phyloP scores from a whole-genome alignment of 2,888 invertebrate species.

The Phyto melanocephala region DNA sequence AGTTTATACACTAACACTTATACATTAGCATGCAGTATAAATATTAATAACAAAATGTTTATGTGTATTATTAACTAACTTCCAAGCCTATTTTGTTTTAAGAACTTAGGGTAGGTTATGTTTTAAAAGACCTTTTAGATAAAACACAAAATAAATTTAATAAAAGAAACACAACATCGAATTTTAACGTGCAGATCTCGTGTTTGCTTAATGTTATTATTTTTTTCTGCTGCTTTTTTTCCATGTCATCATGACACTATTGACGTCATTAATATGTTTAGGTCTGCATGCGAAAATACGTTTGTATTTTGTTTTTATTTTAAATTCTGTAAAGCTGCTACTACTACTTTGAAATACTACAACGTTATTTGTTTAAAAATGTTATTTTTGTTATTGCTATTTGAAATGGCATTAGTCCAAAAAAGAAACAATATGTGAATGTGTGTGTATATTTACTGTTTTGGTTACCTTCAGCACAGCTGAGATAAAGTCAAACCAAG shows the following conservation, averaged over 20 bases:
- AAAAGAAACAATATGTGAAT: not conserved
- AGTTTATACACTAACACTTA: no score
- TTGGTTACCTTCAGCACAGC: conserved; percentile 46
- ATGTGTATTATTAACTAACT: no score
- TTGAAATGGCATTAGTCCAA: conserved; percentile 59
- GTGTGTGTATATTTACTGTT: not conserved
- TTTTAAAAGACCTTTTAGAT: no score
- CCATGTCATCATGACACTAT: conserved; percentile 47
- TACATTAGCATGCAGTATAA: no score
- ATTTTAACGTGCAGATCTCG: conserved; percentile 53
- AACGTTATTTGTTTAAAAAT: conserved; percentile 1
- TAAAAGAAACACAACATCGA: not conserved
- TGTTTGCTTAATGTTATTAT: conserved; percentile 37
- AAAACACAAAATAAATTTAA: not conserved
- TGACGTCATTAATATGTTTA: conserved; percentile 61
- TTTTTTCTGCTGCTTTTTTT: not conserved
- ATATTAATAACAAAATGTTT: no score
- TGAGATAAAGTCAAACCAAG: conserved; percentile 46
- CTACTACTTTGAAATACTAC: conserved; percentile 9
- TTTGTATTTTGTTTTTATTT: conserved; percentile 47
- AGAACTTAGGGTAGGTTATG: no score
- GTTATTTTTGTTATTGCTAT: conserved; percentile 26
- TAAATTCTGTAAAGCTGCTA: no score
- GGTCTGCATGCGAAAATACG: conserved; percentile 52
- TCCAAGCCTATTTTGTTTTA: no score